Evolutionary conservation across 2,113 vertebrate species (phyloP), one percentile per base, ranked within the genome.

Genomic region (Lethenteron reissneri): DNA sequence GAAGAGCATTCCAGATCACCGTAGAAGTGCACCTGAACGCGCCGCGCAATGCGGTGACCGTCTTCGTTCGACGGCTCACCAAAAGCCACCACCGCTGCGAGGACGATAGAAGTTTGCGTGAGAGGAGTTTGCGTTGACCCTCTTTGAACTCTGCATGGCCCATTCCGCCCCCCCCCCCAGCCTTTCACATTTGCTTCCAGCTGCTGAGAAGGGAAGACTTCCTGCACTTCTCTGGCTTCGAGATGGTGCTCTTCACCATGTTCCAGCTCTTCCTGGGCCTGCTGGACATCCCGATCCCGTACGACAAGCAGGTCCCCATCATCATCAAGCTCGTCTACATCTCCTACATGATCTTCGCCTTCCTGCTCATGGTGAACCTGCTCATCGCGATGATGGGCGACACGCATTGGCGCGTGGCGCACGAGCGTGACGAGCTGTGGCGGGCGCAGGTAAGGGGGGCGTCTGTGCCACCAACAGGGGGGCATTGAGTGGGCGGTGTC

Each of bases 351-450:
- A 79, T 99, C 77, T 82, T 97, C 4, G 87, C 87, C 58, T 84
- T 84, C 2, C 79, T 88, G 57, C 86, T 97, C 2, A 85, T 95
- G 79, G 81, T 95, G 58, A 96, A 96, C 73, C 78, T 99, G 14
- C 80, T 99, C 71, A 90, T 89, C 9, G 91, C 89, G 78, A 96
- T 95, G 88, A 97, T 97, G 92, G 88, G 87, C 0, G 90, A 99
- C 80, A 94, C 90, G 0, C 89, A 94, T 70, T 90, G 88, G 88
- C 81, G 88, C 71, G 90, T 99, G 72, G 87, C 85, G 19, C 87
- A 88, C 9, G 90, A 94, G 72, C 81, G 84, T 70, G 89, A 96
- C 15, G 90, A 97, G 76, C 84, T 95, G 75, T 95, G 89, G 89
- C 85, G 85, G 76, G 88, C 85, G 56, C 90, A 94, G 89, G 91